Percentiles rank a stretch among this genome's conserved stretches.
These are phyloP conservation scores for Oriolus oriolus DNA, from an alignment of 2,113 vertebrate species.

Conservation along the genomic window DNA sequence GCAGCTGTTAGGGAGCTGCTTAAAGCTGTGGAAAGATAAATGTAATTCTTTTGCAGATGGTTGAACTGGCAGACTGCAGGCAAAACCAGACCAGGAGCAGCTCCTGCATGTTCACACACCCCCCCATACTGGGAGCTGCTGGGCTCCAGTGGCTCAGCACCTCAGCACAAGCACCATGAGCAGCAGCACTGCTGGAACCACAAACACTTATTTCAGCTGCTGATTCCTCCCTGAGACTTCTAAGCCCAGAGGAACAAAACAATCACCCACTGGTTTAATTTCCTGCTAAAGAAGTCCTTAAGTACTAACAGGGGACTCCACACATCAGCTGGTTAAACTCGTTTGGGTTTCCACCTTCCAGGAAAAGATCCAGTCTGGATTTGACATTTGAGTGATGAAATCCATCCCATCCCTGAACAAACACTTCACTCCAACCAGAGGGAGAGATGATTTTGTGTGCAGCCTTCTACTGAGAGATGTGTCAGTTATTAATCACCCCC, in stretches of 20 bases:
- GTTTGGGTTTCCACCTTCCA: conserved; percentile 29
- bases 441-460: neutral
- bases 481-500: neutral
- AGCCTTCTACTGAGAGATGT: neutral
- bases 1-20: neutral
- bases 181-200: neutral
- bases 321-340: neutral
- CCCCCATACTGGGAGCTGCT: neutral
- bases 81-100: neutral
- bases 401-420: neutral
- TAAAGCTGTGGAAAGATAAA: neutral
- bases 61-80: neutral
- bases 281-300: neutral
- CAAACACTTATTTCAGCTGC: neutral
- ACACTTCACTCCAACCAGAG: neutral
- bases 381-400: neutral
- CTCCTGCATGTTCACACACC: neutral
- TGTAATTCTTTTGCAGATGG: neutral
- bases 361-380: conserved; percentile 1
- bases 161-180: neutral
- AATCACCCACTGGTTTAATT: neutral
- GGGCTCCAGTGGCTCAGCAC: neutral
- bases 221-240: neutral
- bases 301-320: neutral
- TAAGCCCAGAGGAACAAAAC: neutral